phyloP scores from a whole-genome alignment of 2,888 invertebrate genomes.

The Lepidochrysops patricia region DNA sequence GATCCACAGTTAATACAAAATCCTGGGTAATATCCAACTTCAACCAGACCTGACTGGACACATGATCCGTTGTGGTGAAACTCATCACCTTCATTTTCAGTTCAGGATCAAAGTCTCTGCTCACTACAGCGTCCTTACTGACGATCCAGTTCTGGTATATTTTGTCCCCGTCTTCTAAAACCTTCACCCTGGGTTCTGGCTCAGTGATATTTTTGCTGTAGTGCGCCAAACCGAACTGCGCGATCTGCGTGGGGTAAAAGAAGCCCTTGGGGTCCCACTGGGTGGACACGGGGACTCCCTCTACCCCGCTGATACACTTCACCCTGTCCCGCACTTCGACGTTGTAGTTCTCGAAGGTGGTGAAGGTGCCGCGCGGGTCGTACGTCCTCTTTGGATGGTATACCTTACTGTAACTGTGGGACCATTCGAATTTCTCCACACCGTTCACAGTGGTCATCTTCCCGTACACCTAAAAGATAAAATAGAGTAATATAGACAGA shows the following conservation, averaged over 20 bases:
- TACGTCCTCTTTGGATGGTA: slow-evolving; percentile 92
- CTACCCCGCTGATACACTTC: slow-evolving; percentile 94
- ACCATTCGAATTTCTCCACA: slow-evolving; percentile 92
- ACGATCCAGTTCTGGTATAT: slow-evolving; percentile 81
- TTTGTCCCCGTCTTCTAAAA: slow-evolving; percentile 84
- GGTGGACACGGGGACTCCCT: slow-evolving; percentile 96
- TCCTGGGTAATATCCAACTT: slow-evolving; percentile 72
- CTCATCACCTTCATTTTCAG: slow-evolving; percentile 78
- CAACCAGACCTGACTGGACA: slow-evolving; percentile 79
- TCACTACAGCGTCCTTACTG: slow-evolving; percentile 79
- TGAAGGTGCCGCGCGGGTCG: slow-evolving; percentile 91
- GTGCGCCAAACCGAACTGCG: slow-evolving; percentile 97
- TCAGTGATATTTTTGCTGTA: slow-evolving; percentile 96
- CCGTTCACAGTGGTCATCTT: slow-evolving; percentile 83
- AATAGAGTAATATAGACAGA: background rate
- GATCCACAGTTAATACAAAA: slow-evolving; percentile 83
- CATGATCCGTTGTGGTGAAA: slow-evolving; percentile 82
- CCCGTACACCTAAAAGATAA: slow-evolving; percentile 81
- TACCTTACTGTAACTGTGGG: slow-evolving; percentile 93
- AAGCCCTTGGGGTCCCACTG: slow-evolving; percentile 98
- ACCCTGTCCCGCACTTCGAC: slow-evolving; percentile 97
- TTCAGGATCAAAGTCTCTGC: slow-evolving; percentile 75
- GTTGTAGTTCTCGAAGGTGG: slow-evolving; percentile 98
- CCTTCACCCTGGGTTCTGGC: slow-evolving; percentile 81
- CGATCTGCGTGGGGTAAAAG: slow-evolving; percentile 98